These are phyloP conservation scores for Irena cyanogastra DNA, from an alignment of 2,113 vertebrate genomes.

Conservation along the genomic window DNA sequence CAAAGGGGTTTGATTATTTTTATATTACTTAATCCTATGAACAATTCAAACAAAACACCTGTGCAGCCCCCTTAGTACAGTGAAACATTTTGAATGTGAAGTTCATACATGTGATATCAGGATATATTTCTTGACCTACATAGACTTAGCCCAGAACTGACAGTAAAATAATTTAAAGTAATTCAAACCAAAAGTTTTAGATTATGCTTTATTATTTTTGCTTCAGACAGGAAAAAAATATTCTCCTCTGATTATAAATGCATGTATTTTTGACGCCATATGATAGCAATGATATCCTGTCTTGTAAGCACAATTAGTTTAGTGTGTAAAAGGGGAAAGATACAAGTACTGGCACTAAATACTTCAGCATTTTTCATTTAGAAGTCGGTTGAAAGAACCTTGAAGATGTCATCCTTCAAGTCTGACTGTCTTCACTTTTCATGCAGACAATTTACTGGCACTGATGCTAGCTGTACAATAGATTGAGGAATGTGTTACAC, in stretches of 20 bases:
- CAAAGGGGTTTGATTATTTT: neutral
- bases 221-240: neutral
- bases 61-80: neutral
- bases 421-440: neutral
- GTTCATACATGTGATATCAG: neutral
- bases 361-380: neutral
- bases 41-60: neutral
- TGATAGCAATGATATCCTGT: neutral
- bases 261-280: neutral
- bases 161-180: neutral
- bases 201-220: neutral
- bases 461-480: neutral
- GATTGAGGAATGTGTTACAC: neutral
- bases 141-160: neutral
- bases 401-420: neutral
- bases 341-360: neutral
- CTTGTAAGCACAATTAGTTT: neutral
- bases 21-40: neutral
- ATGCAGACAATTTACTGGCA: neutral
- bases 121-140: neutral
- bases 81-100: neutral
- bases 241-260: neutral
- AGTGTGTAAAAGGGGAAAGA: neutral
- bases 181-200: neutral
- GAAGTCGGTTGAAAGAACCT: neutral